Conservation (phyloP, 1,140 invertebrate genomes). For the Tetramorium simillimum region DNA sequence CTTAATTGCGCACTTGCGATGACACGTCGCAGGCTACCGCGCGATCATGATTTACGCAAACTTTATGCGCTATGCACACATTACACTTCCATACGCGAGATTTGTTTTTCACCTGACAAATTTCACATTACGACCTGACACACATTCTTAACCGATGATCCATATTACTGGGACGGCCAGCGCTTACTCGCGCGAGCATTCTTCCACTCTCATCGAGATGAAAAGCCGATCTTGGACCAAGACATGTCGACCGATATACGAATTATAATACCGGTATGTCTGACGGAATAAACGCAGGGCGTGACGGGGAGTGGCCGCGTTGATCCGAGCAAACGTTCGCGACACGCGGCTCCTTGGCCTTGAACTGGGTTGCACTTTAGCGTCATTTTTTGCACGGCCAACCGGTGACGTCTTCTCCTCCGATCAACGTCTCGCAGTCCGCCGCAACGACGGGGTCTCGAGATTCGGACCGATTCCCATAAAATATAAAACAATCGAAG, state of each 20-base stretch:
- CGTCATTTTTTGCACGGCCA: not conserved
- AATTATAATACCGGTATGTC: slow-evolving; percentile 68
- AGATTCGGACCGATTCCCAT: slow-evolving; percentile 32
- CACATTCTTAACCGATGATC: slow-evolving; percentile 6
- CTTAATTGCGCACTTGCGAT: slow-evolving; percentile 39
- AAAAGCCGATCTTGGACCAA: not conserved
- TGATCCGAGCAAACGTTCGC: slow-evolving; percentile 65
- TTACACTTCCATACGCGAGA: not conserved
- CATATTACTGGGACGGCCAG: not conserved
- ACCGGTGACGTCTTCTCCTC: not conserved
- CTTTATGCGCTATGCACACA: not conserved
- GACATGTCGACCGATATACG: slow-evolving; percentile 66
- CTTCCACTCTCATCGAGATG: slow-evolving; percentile 4
- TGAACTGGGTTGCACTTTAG: slow-evolving; percentile 67
- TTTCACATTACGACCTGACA: slow-evolving; percentile 23
- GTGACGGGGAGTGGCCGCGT: slow-evolving; percentile 72
- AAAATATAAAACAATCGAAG: slow-evolving; percentile 12
- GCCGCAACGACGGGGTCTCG: not conserved
- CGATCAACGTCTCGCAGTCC: not conserved
- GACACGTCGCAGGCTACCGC: slow-evolving; percentile 37
- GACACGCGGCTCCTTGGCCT: slow-evolving; percentile 54
- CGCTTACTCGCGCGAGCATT: slow-evolving; percentile 38
- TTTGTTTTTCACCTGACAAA: slow-evolving; percentile 31
- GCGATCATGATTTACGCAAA: slow-evolving; percentile 21
- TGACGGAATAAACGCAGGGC: slow-evolving; percentile 71